A percentile compares a stretch with the other conserved stretches of the same genome.
Evolutionary conservation across 2,888 invertebrate genomes (phyloP).

Genomic region (Frankliniella fusca): DNA sequence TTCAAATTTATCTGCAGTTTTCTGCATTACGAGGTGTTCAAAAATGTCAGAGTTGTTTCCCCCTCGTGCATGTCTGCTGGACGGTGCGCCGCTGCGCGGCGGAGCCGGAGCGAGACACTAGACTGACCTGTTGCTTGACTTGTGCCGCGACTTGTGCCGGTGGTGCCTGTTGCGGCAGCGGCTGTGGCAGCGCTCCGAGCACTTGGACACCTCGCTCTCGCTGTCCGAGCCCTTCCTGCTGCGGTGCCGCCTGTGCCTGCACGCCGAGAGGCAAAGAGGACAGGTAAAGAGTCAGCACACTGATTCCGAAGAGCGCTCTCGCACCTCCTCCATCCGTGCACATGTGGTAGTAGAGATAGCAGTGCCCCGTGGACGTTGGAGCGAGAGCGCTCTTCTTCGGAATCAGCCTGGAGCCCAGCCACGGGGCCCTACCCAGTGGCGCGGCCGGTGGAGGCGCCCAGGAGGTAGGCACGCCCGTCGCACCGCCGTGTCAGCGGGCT

Average conservation of each 20-base stretch:
- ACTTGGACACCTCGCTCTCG: constrained; percentile 82
- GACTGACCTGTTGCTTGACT: constrained; percentile 39
- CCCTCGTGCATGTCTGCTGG: too few relatives aligned
- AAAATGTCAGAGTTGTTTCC: too few relatives aligned
- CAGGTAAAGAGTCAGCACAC: neutral
- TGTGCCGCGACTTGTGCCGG: constrained; percentile 42
- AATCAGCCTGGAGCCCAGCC: too few relatives aligned
- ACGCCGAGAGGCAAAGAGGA: neutral
- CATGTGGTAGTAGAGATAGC: too few relatives aligned
- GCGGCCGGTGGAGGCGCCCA: neutral
- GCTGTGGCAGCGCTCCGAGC: constrained; percentile 73
- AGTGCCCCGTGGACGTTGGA: too few relatives aligned
- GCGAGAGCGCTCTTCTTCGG: too few relatives aligned
- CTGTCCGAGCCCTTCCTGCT: constrained; percentile 81
- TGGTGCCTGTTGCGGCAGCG: constrained; percentile 64
- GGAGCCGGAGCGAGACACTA: neutral
- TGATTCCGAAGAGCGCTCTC: too few relatives aligned
- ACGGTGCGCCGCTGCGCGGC: too few relatives aligned
- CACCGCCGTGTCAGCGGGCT: neutral
- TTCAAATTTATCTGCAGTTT: too few relatives aligned
- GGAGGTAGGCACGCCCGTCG: neutral
- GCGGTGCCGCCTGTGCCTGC: constrained; percentile 66
- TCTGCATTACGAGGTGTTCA: too few relatives aligned
- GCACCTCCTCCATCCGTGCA: too few relatives aligned
- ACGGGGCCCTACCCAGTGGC: too few relatives aligned